phyloP scores from a whole-genome alignment of 2,888 invertebrate genomes.

The Pyrrhia umbra region DNA sequence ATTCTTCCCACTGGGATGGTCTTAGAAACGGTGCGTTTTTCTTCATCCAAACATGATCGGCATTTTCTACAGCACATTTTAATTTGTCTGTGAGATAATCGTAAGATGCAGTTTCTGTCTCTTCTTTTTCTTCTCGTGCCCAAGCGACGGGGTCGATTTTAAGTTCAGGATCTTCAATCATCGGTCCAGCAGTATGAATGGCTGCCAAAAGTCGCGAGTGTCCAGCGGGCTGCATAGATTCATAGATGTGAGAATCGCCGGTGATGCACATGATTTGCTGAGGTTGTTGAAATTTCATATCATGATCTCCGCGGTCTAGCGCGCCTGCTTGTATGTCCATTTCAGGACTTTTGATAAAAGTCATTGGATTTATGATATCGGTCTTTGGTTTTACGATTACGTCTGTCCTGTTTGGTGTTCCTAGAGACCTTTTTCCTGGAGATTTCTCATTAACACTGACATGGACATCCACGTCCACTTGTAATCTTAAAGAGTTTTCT shows the following conservation, averaged over 20 bases:
- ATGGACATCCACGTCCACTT: slow-evolving; percentile 67
- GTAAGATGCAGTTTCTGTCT: slow-evolving; percentile 52
- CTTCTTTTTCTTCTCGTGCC: slow-evolving; percentile 64
- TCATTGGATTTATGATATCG: slow-evolving; percentile 17
- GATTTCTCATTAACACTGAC: slow-evolving; percentile 46
- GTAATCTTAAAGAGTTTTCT: slow-evolving; percentile 42
- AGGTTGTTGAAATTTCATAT: slow-evolving; percentile 24
- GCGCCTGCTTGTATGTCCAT: neutral
- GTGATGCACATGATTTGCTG: slow-evolving; percentile 42
- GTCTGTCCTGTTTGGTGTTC: slow-evolving; percentile 30
- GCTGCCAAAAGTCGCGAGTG: neutral
- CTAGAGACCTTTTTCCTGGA: slow-evolving; percentile 50
- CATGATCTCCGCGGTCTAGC: slow-evolving; percentile 52
- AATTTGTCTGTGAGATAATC: slow-evolving; percentile 45
- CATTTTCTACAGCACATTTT: slow-evolving; percentile 28
- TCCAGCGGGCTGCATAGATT: neutral
- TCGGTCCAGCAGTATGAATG: neutral
- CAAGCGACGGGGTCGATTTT: slow-evolving; percentile 68
- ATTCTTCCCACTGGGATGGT: slow-evolving; percentile 73
- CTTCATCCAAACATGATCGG: slow-evolving; percentile 63
- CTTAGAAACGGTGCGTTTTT: slow-evolving; percentile 70
- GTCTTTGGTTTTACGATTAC: slow-evolving; percentile 9
- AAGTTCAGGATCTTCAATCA: slow-evolving; percentile 64
- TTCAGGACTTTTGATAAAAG: slow-evolving; percentile 18
- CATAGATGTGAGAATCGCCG: slow-evolving; percentile 8